Conservation (phyloP, 2,113 vertebrate genomes). For the Pomatostomus ruficeps region DNA sequence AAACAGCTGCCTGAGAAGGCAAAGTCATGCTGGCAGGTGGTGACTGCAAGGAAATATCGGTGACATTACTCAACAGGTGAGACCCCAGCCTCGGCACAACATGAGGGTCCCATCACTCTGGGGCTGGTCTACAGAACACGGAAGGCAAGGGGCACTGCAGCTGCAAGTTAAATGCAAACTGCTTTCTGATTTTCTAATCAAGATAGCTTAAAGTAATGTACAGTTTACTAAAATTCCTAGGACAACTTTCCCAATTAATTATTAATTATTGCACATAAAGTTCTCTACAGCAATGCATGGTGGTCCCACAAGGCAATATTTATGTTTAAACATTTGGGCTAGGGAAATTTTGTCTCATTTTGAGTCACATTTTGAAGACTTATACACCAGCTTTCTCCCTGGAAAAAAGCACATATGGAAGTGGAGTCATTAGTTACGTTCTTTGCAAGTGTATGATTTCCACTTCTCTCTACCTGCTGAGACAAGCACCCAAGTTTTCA, state of each 20-base stretch:
- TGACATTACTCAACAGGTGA: rapidly evolving
- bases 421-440: not conserved
- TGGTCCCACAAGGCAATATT: not conserved
- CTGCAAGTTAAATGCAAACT: not conserved
- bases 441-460: constrained; percentile 12
- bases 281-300: not conserved
- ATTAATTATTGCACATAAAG: not conserved
- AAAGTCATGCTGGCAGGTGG: rapidly evolving
- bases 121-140: not conserved
- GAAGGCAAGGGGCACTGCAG: not conserved
- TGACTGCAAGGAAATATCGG: rapidly evolving
- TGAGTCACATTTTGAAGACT: not conserved
- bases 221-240: not conserved
- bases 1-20: not conserved
- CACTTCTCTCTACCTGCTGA: constrained; percentile 24
- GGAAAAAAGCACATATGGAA: not conserved
- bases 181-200: not conserved
- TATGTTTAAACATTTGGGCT: not conserved
- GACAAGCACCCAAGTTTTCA: not conserved
- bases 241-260: not conserved
- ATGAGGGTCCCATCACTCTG: not conserved
- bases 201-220: not conserved
- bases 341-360: not conserved
- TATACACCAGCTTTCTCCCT: not conserved
- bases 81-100: not conserved